Percentiles rank a stretch among this genome's conserved stretches.
These are phyloP conservation scores for Scaptodrosophila lebanonensis DNA, from an alignment of 1,140 invertebrate genomes.

Conservation along the genomic window DNA sequence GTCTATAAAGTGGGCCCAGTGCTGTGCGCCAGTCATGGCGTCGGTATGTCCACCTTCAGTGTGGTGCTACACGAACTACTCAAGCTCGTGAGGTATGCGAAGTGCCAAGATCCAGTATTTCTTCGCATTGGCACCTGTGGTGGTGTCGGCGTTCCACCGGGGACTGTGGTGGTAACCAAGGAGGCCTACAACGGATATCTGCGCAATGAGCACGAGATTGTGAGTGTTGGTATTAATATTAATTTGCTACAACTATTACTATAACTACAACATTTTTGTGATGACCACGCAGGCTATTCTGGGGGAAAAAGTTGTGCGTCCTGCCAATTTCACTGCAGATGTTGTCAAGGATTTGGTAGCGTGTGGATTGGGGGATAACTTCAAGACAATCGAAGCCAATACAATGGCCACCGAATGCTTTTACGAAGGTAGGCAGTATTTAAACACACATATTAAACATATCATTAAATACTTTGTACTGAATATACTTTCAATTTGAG, in stretches of 20 bases:
- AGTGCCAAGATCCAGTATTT: conserved; percentile 90
- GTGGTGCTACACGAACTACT: conserved; percentile 95
- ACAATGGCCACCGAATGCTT: conserved; percentile 97
- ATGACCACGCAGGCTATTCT: conserved; percentile 84
- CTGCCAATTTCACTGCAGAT: conserved; percentile 87
- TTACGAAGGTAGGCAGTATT: conserved; percentile 88
- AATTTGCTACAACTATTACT: not conserved
- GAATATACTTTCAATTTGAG: too few relatives aligned
- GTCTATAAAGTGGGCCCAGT: conserved; percentile 88
- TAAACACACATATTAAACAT: too few relatives aligned
- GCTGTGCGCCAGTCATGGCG: conserved; percentile 85
- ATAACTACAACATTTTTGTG: too few relatives aligned
- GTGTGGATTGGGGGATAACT: conserved; percentile 83
- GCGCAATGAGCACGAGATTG: conserved; percentile 83
- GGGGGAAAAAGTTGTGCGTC: conserved; percentile 88
- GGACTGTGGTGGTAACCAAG: conserved; percentile 91
- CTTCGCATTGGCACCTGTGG: conserved; percentile 95
- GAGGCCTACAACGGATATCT: conserved; percentile 90
- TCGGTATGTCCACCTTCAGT: conserved; percentile 93
- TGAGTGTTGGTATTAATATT: conserved; percentile 67
- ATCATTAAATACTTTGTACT: too few relatives aligned
- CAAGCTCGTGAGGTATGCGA: conserved; percentile 94
- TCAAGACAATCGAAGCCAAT: conserved; percentile 87
- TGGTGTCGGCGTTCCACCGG: conserved; percentile 90
- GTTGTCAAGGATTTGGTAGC: conserved; percentile 86